Evolutionary conservation across 2,797 vertebrate species (phyloP), one percentile per base, ranked within the genome.

Genomic region (Bradypus variegatus): DNA sequence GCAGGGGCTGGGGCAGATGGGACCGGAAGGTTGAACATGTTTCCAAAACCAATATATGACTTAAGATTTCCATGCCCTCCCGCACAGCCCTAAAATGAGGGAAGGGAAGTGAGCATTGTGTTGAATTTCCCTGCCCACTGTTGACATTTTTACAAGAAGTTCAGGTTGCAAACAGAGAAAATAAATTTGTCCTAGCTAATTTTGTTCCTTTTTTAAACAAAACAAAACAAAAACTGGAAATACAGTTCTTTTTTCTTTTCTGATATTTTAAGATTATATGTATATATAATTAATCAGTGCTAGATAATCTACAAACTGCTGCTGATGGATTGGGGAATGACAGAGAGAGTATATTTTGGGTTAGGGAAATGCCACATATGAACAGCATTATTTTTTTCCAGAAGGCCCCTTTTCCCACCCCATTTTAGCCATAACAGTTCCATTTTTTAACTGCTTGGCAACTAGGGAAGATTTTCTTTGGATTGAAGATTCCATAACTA

Each of bases 71-170:
- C n/a, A 88, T 2, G 6, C n/a, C 27, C 9, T n/a, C 48, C 58
- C 62, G 64, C 31, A 9, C 14, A 80, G 76, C 78, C 85, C 67
- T 75, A 91, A 89, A 73, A n/a, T 50, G 36, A 93, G 36, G 89
- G 92, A 89, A 88, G 55, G 31, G 48, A 91, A 77, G 31, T 53
- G 60, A 90, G 69, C 38, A 33, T 79, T 67, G 38, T 83, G 55
- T 92, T 80, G 55, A 91, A 91, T 92, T 94, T 94, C 55, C 36
- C 41, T 2, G 88, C 70, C 38, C 45, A 58, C 16, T 65, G 48
- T n/a, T 92, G 90, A 88, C 36, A 89, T 53, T 92, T 95, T 93
- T 55, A 92, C 9, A 92, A 81, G 75, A 86, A 19, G 55, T 55
- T 55, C 55, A 55, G 14, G 58, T 2, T 79, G 45, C n/a, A 87